These are phyloP conservation scores for Ditylenchus weischeri DNA, from an alignment of 2,888 invertebrate species.

Conservation along the genomic window DNA sequence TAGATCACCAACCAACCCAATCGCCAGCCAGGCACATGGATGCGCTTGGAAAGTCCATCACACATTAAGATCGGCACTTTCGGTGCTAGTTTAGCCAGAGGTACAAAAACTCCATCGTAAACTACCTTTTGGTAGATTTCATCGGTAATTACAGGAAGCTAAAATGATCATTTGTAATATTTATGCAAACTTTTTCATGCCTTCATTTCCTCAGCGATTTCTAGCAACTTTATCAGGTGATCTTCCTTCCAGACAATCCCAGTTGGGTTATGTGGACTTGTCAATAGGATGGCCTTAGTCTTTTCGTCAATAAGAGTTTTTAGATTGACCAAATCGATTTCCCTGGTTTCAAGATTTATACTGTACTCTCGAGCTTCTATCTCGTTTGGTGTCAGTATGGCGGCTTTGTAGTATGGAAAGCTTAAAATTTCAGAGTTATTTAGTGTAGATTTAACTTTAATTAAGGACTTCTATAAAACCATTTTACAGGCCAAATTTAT, in stretches of 20 bases:
- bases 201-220: background rate
- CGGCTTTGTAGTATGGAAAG: background rate
- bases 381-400: constrained; percentile 4
- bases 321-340: background rate
- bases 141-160: constrained; percentile 84
- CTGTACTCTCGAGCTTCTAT: background rate
- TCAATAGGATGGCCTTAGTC: constrained; percentile 2
- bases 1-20: constrained; percentile 93
- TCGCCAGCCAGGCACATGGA: constrained; percentile 92
- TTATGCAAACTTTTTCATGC: background rate
- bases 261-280: background rate
- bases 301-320: background rate
- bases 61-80: constrained; percentile 82
- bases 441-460: too few species aligned
- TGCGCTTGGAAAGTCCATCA: constrained; percentile 92
- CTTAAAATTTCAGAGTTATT: background rate
- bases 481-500: too few species aligned
- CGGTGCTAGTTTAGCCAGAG: constrained; percentile 78
- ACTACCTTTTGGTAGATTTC: constrained; percentile 91
- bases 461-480: too few species aligned
- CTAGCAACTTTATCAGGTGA: background rate
- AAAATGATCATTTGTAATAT: too few species aligned
- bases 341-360: background rate
- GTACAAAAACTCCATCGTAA: constrained; percentile 61
- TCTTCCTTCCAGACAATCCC: constrained; percentile 1